Percentiles rank a stretch among this genome's conserved stretches.
These are phyloP conservation scores for Leptoteleia sp. DNA, from an alignment of 1,140 invertebrate species.

Conservation along the genomic window DNA sequence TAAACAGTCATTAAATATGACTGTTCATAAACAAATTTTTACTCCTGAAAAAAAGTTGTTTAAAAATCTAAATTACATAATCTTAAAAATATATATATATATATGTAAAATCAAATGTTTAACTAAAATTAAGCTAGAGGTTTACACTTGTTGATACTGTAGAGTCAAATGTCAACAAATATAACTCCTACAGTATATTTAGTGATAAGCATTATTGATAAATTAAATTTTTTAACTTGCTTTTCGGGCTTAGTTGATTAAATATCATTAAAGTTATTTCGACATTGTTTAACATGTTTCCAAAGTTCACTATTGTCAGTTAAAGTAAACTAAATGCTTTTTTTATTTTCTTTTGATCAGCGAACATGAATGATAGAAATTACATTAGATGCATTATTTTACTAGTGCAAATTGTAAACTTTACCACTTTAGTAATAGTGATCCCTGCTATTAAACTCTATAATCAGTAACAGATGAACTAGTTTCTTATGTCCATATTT, in stretches of 20 bases:
- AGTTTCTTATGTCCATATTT: no score
- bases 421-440: no score
- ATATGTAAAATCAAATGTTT: slow-evolving; percentile 2
- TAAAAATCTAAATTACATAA: no score
- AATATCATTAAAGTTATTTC: slow-evolving; percentile 23
- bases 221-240: slow-evolving; percentile 22
- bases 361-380: no score
- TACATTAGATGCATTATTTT: no score
- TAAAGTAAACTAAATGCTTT: slow-evolving; percentile 6
- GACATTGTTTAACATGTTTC: slow-evolving; percentile 20
- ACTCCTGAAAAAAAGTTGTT: no score
- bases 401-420: no score
- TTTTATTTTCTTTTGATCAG: no score
- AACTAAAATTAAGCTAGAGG: slow-evolving; percentile 34
- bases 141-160: slow-evolving; percentile 33
- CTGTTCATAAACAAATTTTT: no score
- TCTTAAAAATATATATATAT: not conserved
- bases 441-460: no score
- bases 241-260: slow-evolving; percentile 20
- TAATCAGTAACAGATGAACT: no score
- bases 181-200: slow-evolving; percentile 37
- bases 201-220: slow-evolving; percentile 37
- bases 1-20: no score
- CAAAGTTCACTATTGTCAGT: slow-evolving; percentile 32
- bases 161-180: slow-evolving; percentile 57